A percentile compares a stretch with the other conserved stretches of the same genome.
phyloP scores from a whole-genome alignment of 2,797 vertebrate species.

The Podarcis siculus region DNA sequence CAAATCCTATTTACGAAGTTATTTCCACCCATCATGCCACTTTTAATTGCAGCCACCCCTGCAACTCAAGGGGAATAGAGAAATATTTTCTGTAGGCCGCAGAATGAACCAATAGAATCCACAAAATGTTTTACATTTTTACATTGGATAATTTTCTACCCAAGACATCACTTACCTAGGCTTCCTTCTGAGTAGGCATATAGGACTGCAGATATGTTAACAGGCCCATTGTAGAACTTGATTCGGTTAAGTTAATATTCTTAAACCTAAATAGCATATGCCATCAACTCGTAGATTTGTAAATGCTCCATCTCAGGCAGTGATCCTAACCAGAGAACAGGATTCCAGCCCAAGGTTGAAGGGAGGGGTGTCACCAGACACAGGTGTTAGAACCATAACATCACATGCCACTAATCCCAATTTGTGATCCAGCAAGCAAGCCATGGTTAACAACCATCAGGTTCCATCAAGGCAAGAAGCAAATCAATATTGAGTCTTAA shows the following conservation, averaged over 20 bases:
- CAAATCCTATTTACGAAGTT: neutral
- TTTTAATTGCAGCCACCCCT: neutral
- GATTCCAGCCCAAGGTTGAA: too few relatives aligned
- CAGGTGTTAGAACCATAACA: too few relatives aligned
- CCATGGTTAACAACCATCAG: too few relatives aligned
- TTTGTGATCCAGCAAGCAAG: too few relatives aligned
- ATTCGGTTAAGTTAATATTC: neutral
- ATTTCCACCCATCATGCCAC: neutral
- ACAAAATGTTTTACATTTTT: neutral
- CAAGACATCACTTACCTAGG: neutral
- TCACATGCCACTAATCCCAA: too few relatives aligned
- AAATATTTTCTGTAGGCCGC: neutral
- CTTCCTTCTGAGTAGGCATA: neutral
- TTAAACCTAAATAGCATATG: neutral
- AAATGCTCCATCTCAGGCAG: too few relatives aligned
- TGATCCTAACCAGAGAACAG: too few relatives aligned
- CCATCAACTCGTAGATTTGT: too few relatives aligned
- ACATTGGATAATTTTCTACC: neutral
- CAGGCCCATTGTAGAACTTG: neutral
- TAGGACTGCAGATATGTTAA: neutral
- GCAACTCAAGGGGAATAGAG: neutral
- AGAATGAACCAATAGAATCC: neutral
- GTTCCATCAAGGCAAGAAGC: too few relatives aligned
- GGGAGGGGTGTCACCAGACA: too few relatives aligned
- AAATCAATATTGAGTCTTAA: too few relatives aligned